A percentile compares a stretch with the other conserved stretches of the same genome.
These are phyloP conservation scores for Pseudorectes ferrugineus DNA, from an alignment of 2,113 vertebrate species.

Conservation along the genomic window DNA sequence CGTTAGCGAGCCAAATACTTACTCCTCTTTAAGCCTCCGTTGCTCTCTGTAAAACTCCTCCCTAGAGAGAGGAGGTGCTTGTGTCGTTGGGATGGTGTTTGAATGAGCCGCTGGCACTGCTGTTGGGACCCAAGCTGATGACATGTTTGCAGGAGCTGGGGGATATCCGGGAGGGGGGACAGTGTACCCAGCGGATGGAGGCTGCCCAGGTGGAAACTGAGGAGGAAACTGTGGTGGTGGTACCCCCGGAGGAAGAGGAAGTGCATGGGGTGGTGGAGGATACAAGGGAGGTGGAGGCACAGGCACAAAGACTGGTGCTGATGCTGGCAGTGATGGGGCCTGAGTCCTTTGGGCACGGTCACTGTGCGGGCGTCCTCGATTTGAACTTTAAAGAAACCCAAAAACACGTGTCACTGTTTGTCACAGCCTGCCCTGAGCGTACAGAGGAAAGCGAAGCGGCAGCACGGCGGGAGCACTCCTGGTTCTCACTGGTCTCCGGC, in stretches of 20 bases:
- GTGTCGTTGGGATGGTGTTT: slow-evolving; percentile 76
- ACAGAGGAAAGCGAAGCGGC: neutral
- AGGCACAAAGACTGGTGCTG: slow-evolving; percentile 78
- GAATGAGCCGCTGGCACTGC: slow-evolving; percentile 78
- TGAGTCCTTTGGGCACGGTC: slow-evolving; percentile 79
- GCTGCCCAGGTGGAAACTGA: slow-evolving; percentile 85
- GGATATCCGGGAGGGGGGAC: slow-evolving; percentile 90
- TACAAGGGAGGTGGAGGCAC: slow-evolving; percentile 80
- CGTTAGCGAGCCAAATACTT: slow-evolving; percentile 67
- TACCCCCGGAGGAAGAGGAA: slow-evolving; percentile 83
- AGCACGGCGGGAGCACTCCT: neutral
- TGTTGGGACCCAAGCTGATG: slow-evolving; percentile 84
- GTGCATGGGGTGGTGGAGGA: slow-evolving; percentile 80
- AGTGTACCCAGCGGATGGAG: slow-evolving; percentile 79
- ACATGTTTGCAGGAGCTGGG: slow-evolving; percentile 80
- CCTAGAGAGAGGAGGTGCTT: slow-evolving; percentile 85
- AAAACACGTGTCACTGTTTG: slow-evolving; percentile 64
- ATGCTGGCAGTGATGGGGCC: slow-evolving; percentile 75
- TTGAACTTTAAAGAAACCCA: slow-evolving; percentile 74
- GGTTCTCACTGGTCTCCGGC: neutral
- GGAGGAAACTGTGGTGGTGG: slow-evolving; percentile 81
- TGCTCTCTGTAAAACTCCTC: slow-evolving; percentile 93
- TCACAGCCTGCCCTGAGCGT: neutral
- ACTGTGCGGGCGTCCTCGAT: slow-evolving; percentile 76
- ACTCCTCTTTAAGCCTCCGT: slow-evolving; percentile 89